Conservation (phyloP, 1,140 invertebrate genomes). For the Drosophila grimshawi region DNA sequence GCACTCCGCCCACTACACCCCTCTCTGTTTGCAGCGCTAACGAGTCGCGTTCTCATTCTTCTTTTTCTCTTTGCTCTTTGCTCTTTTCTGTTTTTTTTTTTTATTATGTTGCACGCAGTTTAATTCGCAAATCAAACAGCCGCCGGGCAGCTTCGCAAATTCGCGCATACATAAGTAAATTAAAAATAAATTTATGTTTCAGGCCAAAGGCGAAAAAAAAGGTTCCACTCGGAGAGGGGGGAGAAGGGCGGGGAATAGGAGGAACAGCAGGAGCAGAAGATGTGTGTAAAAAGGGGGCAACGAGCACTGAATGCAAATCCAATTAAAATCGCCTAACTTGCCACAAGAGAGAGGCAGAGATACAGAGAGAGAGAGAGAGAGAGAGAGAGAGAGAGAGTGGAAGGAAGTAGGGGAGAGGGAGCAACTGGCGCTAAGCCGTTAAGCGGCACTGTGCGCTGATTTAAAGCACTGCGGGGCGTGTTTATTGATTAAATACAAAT, state of each 20-base stretch:
- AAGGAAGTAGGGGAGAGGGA: background rate
- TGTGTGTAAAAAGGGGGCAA: conserved; percentile 53
- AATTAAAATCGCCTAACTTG: conserved; percentile 71
- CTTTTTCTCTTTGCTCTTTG: conserved; percentile 8
- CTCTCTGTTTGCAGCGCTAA: conserved; percentile 47
- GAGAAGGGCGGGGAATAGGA: background rate
- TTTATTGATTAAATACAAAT: conserved; percentile 83
- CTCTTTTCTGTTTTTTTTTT: conserved; percentile 8
- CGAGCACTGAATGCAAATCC: conserved; percentile 71
- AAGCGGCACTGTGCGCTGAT: conserved; percentile 80
- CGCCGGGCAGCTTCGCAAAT: conserved; percentile 67
- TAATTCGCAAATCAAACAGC: conserved; percentile 83
- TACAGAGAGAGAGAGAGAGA: background rate
- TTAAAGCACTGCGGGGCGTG: conserved; percentile 81
- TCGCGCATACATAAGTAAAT: conserved; percentile 82
- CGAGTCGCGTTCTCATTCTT: conserved; percentile 32
- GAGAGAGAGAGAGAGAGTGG: background rate
- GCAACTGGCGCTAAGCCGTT: conserved; percentile 77
- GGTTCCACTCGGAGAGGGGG: background rate
- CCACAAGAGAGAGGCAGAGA: background rate
- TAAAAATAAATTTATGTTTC: conserved; percentile 81
- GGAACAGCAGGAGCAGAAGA: background rate
- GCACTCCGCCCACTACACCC: background rate
- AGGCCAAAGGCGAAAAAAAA: conserved; percentile 35
- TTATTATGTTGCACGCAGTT: conserved; percentile 53